Percentiles rank a stretch among this genome's conserved stretches.
phyloP scores from a whole-genome alignment of 1,140 invertebrate species.

The Pygmarrhopalites habei region DNA sequence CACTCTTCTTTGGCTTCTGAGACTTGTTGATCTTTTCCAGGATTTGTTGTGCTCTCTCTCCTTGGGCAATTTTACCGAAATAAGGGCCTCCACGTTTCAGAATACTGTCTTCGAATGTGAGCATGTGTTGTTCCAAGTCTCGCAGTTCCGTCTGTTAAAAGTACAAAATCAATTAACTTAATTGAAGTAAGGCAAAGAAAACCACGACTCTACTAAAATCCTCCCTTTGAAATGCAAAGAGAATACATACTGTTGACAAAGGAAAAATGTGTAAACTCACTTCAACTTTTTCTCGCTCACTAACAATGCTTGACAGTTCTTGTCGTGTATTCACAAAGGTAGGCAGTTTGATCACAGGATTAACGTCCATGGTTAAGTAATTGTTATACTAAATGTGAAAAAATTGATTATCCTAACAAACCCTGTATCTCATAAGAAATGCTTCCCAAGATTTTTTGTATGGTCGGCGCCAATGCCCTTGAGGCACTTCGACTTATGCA shows the following conservation, averaged over 20 bases:
- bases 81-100: constrained; percentile 6
- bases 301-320: not conserved
- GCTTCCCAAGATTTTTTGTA: too few relatives aligned
- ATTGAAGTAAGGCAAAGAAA: not conserved
- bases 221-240: too few relatives aligned
- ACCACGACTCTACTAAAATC: too few relatives aligned
- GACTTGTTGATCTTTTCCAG: not conserved
- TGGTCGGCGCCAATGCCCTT: too few relatives aligned
- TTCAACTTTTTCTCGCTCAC: not conserved
- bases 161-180: not conserved
- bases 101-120: constrained; percentile 2
- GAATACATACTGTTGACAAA: too few relatives aligned
- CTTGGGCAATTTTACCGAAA: constrained; percentile 8
- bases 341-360: not conserved
- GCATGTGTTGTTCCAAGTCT: not conserved
- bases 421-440: too few relatives aligned
- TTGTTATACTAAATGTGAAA: too few relatives aligned
- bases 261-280: too few relatives aligned
- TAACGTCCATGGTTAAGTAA: not conserved
- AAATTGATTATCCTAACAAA: too few relatives aligned
- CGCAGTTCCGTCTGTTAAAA: constrained; percentile 3
- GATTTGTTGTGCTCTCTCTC: constrained; percentile 5
- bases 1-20: not conserved
- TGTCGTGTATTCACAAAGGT: not conserved
- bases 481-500: too few relatives aligned